Percentiles rank a stretch among this genome's conserved stretches.
phyloP scores from a whole-genome alignment of 2,113 vertebrate genomes.

The Ctenodactylus gundi region DNA sequence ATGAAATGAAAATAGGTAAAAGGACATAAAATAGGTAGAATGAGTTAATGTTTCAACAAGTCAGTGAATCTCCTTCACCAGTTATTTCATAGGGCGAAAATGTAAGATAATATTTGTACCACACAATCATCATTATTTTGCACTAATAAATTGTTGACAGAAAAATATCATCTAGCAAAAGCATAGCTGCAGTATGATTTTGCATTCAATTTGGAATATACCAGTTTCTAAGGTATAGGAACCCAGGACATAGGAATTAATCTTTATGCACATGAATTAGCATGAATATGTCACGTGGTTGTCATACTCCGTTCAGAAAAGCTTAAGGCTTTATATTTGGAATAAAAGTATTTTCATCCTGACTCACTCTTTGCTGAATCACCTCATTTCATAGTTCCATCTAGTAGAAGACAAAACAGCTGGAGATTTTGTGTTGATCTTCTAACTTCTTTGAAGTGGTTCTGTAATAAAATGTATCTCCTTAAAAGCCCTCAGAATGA shows the following conservation, averaged over 20 bases:
- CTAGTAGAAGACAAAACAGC: not conserved
- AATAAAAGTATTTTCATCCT: not conserved
- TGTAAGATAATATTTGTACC: not conserved
- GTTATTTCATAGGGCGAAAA: not conserved
- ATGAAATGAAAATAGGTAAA: constrained; percentile 17
- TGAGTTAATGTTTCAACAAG: not conserved
- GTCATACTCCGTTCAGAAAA: constrained; percentile 24
- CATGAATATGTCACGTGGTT: constrained; percentile 52
- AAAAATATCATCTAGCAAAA: constrained; percentile 30
- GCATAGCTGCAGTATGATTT: not conserved
- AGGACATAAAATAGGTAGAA: constrained; percentile 17
- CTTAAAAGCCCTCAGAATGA: constrained; percentile 17
- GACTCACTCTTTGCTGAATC: constrained; percentile 1
- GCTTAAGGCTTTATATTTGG: constrained; percentile 14
- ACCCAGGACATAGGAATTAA: not conserved
- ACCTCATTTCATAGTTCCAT: not conserved
- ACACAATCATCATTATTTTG: not conserved
- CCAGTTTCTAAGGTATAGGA: not conserved
- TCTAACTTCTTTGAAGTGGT: not conserved
- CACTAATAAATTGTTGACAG: not conserved
- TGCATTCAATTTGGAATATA: not conserved
- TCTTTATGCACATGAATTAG: constrained; percentile 1
- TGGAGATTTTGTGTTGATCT: constrained; percentile 38
- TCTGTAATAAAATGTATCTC: not conserved
- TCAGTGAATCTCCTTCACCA: not conserved